These are phyloP conservation scores for Calypte anna DNA, from an alignment of 2,113 vertebrate genomes.

Conservation along the genomic window DNA sequence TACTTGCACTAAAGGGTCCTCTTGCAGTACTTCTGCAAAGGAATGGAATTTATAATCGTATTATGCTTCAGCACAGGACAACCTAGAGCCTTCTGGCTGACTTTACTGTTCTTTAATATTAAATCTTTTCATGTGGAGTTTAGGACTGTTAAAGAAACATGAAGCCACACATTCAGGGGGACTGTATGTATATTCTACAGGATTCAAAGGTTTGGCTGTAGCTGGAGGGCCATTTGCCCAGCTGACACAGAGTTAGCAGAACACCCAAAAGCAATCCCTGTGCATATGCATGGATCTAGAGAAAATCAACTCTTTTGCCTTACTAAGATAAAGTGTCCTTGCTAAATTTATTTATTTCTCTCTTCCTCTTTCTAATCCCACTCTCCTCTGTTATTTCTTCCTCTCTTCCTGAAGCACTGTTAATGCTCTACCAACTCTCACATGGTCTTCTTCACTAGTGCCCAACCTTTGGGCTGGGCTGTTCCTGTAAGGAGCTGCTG, in stretches of 20 bases:
- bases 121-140: constrained; percentile 35
- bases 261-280: background rate
- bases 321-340: background rate
- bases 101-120: constrained; percentile 30
- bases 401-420: background rate
- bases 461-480: background rate
- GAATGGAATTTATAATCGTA: constrained; percentile 70
- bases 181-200: background rate
- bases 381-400: background rate
- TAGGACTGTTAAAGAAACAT: background rate
- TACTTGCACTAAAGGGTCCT: constrained; percentile 50
- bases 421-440: background rate
- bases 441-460: accelerated
- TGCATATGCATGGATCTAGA: accelerated
- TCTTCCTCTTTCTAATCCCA: background rate
- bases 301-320: background rate
- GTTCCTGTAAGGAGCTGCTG: background rate
- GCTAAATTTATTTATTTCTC: background rate
- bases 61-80: constrained; percentile 14
- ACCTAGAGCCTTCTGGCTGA: background rate
- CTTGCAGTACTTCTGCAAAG: constrained; percentile 18
- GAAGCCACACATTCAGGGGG: background rate
- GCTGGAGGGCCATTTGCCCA: background rate
- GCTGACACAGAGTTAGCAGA: background rate
- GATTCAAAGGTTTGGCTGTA: background rate